Evolutionary conservation across 2,113 vertebrate genomes (phyloP), one percentile per base, ranked within the genome.

Genomic region (Potamarius usumacintae): DNA sequence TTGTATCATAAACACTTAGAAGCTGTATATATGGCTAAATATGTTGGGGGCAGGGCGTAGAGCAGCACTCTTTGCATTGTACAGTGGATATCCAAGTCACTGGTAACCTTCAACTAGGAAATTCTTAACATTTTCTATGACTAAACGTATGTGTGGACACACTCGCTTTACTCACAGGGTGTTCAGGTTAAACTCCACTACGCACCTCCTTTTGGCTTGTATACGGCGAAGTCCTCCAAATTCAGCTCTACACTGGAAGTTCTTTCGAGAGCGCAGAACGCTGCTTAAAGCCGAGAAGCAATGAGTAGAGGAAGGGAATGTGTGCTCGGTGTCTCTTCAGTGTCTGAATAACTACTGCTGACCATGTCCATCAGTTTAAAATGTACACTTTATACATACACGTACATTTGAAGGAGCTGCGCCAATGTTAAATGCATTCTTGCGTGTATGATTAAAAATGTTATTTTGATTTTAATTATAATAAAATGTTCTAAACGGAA

Each of bases 401-500:
- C 97, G 97, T 97, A 97, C 14, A 96, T 97, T 94, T 96, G 96
- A 97, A 97, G 96, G 95, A 97, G 96, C 95, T 89, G 96, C 97
- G 96, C 97, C 97, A 97, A 98, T 96, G 94, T 95, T 95, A 94
- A 92, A 95, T 96, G 96, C 96, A 92, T 96, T 95, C 93, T 93
- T 96, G 95, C 96, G 94, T 95, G 97, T 98, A 97, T 97, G 97
- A 97, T 97, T 96, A 97, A 97, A 42, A 94, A 92, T 96, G 96
- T 97, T 97, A 96, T 97, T 95, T 97, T 97, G 97, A 97, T 98
- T 98, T 98, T 97, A 98, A 96, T 94, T 93, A 97, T 85, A 97
- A 95, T 95, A 94, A 96, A 96, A 95, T 92, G 94, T 95, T 97
- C 94, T 95, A 96, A 89, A 94, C 91, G 94, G 94, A 95, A 93